These are phyloP conservation scores for Drosophila paranaensis DNA, from an alignment of 2,888 invertebrate genomes.

Conservation along the genomic window DNA sequence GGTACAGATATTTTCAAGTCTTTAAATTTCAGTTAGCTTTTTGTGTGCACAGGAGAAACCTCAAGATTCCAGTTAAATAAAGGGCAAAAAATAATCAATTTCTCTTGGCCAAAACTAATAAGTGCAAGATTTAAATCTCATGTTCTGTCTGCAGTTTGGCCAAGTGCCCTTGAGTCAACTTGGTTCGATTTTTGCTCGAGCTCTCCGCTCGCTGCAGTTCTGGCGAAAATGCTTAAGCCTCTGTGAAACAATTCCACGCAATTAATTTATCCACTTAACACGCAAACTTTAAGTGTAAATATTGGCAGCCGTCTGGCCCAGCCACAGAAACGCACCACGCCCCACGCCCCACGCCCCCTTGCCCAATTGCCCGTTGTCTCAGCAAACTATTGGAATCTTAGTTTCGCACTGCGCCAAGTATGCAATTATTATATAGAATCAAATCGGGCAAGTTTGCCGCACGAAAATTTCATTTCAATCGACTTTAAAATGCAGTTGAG, in stretches of 20 bases:
- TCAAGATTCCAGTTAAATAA: background rate
- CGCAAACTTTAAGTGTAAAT: slow-evolving; percentile 76
- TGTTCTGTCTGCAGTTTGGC: background rate
- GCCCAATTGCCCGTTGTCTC: background rate
- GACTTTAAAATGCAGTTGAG: slow-evolving; percentile 71
- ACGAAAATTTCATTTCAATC: slow-evolving; percentile 59
- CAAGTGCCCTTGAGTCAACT: background rate
- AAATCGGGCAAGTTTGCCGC: slow-evolving; percentile 56
- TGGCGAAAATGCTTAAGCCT: slow-evolving; percentile 48
- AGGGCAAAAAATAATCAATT: background rate
- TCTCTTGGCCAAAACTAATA: background rate
- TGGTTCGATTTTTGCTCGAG: background rate
- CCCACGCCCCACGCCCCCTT: background rate
- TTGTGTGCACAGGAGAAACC: too few species aligned
- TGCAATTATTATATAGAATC: slow-evolving; percentile 73
- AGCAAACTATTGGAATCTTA: slow-evolving; percentile 23
- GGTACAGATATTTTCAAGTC: too few species aligned
- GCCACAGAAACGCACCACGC: background rate
- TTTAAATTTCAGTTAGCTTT: too few species aligned
- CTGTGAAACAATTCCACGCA: slow-evolving; percentile 71
- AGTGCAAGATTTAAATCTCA: background rate
- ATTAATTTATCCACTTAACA: slow-evolving; percentile 79
- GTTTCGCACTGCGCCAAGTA: slow-evolving; percentile 48
- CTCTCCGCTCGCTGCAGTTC: background rate
- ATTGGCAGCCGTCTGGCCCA: slow-evolving; percentile 58